Conservation (phyloP, 2,113 vertebrate species). For the Micronycteris hirsuta region DNA sequence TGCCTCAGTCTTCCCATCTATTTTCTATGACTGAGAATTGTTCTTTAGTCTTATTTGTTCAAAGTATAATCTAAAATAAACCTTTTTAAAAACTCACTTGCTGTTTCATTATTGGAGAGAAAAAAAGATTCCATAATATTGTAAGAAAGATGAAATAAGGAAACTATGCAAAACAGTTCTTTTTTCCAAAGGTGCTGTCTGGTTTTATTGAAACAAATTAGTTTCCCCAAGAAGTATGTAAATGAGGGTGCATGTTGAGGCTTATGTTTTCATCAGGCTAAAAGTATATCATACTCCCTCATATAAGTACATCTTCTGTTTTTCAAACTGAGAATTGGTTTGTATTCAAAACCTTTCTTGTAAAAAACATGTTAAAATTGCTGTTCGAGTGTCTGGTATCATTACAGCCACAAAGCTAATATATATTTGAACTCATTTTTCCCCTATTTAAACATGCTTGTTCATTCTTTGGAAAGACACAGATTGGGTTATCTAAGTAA, state of each 20-base stretch:
- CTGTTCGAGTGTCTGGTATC: conserved; percentile 11
- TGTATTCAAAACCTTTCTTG: conserved; percentile 36
- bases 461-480: conserved; percentile 32
- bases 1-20: conserved; percentile 1
- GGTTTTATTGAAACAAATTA: conserved; percentile 51
- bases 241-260: neutral
- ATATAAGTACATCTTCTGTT: conserved; percentile 7
- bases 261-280: conserved; percentile 34
- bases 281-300: neutral
- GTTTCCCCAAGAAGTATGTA: neutral
- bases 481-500: conserved; percentile 26
- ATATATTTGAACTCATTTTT: neutral
- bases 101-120: neutral
- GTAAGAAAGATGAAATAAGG: conserved; percentile 4
- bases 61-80: conserved; percentile 8
- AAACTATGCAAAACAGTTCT: neutral
- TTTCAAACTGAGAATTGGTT: conserved; percentile 48
- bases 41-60: conserved; percentile 32
- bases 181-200: neutral
- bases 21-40: conserved; percentile 9
- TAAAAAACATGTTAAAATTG: conserved; percentile 55
- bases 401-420: conserved; percentile 12
- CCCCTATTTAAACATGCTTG: neutral
- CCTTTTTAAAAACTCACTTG: neutral
- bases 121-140: neutral